Evolutionary conservation across 2,888 invertebrate genomes (phyloP), one percentile per base, ranked within the genome.

Genomic region (Harmothoe impar): DNA sequence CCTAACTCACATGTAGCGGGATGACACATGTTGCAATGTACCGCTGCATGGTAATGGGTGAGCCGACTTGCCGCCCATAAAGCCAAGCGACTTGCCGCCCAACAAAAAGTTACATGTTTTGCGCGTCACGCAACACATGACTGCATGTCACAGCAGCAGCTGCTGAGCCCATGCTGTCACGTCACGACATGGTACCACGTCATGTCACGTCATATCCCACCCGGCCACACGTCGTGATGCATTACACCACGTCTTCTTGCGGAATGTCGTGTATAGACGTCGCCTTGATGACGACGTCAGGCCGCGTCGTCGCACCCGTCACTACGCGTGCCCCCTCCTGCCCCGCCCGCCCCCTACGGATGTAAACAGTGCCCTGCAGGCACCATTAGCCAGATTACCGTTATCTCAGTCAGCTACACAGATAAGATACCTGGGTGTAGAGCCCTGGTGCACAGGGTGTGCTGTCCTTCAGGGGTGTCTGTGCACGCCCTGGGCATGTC

Each of bases 381-480:
- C 72, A 72, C 25, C 25, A 72, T 72, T 72, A 72, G n/a, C 72
- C 72, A 72, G 29, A 72, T 72, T 72, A 72, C 29, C 29, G 29
- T 25, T 72, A 72, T 72, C 72, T 25, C 25, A 72, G 29, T 25
- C 72, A 43, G 15, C 72, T 29, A 23, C 7, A 29, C 72, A 15
- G 72, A 72, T 72, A 72, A 72, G 72, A 72, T 72, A 72, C 29
- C 72, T 15, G 17, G 15, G n/a, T 72, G 29, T 72, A n/a, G n/a
- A n/a, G n/a, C n/a, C n/a, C n/a, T n/a, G n/a, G n/a, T n/a, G n/a
- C n/a, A 25, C 43, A 29, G 72, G 72, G 72, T 72, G n/a, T 72
- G 1, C 72, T 72, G 25, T 72, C 25, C 15, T 29, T n/a, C 29
- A 25, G 72, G 72, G 72, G 72, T 29, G 29, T 72, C n/a, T 25